Evolutionary conservation across 1,140 invertebrate genomes (phyloP), one percentile per base, ranked within the genome.

Genomic region (Anthonomus grandis): DNA sequence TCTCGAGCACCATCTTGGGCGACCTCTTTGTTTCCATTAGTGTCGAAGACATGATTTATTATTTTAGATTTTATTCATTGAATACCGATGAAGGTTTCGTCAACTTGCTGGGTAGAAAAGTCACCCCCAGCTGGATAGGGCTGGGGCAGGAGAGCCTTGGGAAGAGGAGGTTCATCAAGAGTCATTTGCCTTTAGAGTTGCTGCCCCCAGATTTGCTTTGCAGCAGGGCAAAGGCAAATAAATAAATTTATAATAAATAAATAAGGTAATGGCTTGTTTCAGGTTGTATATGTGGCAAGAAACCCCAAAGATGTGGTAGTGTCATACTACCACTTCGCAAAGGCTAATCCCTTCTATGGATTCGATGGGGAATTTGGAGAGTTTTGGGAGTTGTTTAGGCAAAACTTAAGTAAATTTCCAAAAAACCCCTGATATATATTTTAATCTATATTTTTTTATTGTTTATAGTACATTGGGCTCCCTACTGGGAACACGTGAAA

Each of bases 261-360:
- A n/a, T n/a, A n/a, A n/a, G n/a, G n/a, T n/a, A n/a, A 70, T 89
- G 18, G 66, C 86, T 47, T 47, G 50, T 69, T 64, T 42, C 48
- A 86, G 80, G 74, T 90, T 9, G 77, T 92, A 4, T 91, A 90
- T 65, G 82, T 91, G 0, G 83, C 85, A 3, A 76, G 91, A 42
- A 90, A 93, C 75, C 90, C 90, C 0, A 90, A 91, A 72, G 91
- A 93, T 71, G 85, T 91, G 1, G 86, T 81, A 2, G 87, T 93
- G 0, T 93, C 90, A 0, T 92, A 86, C 71, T 93, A 86, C 69
- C 84, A 92, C 72, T 80, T 92, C 21, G n/a, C 86, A 89, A 69
- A 79, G 81, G 63, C 73, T 84, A 1, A 82, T 87, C 47, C 81
- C 79, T 51, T 86, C 86, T 0, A 84, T 84, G 19, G 92, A 85